Evolutionary conservation across 2,113 vertebrate species (phyloP).

Genomic region (Corythoichthys intestinalis): DNA sequence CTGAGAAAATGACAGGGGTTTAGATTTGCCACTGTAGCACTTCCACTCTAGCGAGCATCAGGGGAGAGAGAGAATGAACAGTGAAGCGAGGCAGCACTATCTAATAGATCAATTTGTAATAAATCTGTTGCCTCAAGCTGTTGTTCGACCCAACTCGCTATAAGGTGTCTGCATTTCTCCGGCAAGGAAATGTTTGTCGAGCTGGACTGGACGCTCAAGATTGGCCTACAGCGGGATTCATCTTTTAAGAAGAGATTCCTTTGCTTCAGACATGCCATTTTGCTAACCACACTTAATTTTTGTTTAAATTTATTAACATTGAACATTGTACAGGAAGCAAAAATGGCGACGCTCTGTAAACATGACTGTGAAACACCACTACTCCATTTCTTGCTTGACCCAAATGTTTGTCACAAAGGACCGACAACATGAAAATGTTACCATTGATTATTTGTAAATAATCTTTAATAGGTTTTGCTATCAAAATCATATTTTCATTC

Average conservation of each 20-base stretch:
- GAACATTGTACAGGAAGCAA: no score
- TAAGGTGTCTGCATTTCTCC: conserved; percentile 72
- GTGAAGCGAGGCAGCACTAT: conserved; percentile 69
- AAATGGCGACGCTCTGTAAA: no score
- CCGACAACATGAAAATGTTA: no score
- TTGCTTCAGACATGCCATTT: neutral
- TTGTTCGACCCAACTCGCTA: conserved; percentile 70
- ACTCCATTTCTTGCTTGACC: no score
- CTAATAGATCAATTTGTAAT: conserved; percentile 82
- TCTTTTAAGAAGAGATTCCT: conserved; percentile 46
- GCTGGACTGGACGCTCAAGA: conserved; percentile 41
- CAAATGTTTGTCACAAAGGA: no score
- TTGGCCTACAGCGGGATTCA: conserved; percentile 50
- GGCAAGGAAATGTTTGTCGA: conserved; percentile 68
- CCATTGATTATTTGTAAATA: no score
- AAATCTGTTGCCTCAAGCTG: conserved; percentile 79
- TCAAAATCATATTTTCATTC: no score
- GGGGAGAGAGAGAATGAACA: conserved; percentile 52
- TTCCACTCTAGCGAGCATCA: conserved; percentile 63
- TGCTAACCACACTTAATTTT: no score
- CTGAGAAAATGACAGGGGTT: conserved; percentile 71
- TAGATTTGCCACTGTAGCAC: conserved; percentile 71
- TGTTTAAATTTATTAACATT: no score
- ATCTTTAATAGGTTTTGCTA: no score
- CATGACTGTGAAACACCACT: no score